Conservation (phyloP, 2,888 invertebrate genomes). For the Troides oblongomaculatus region DNA sequence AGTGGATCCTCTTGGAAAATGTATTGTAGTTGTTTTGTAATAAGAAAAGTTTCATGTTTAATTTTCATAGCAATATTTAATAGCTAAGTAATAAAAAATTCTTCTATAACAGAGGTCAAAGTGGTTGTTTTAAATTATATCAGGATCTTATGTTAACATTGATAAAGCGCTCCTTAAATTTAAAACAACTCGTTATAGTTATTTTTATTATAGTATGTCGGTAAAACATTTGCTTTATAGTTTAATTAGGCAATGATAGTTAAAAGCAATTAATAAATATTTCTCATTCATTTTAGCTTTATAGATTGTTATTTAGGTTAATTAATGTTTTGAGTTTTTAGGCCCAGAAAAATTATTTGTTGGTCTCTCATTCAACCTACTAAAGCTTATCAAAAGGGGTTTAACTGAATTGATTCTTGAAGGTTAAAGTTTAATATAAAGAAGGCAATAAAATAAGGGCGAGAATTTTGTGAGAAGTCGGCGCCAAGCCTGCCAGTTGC, state of each 20-base stretch:
- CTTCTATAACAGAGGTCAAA: neutral
- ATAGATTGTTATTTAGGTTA: neutral
- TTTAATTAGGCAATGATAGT: neutral
- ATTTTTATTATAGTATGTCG: neutral
- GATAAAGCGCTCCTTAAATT: neutral
- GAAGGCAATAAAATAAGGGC: constrained; percentile 77
- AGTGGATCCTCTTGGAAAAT: constrained; percentile 35
- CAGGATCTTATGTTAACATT: neutral
- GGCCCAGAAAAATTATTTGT: neutral
- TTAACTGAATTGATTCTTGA: constrained; percentile 58
- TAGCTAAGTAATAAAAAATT: neutral
- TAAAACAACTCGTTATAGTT: neutral
- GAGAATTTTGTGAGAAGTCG: constrained; percentile 72
- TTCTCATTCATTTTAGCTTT: neutral
- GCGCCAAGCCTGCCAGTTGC: constrained; percentile 73
- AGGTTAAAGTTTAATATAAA: constrained; percentile 72
- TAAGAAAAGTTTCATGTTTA: constrained; percentile 35
- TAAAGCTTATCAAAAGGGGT: constrained; percentile 48
- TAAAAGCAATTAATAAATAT: neutral
- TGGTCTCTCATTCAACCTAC: neutral
- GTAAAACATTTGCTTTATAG: neutral
- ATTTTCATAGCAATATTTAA: constrained; percentile 37
- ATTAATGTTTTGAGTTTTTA: neutral
- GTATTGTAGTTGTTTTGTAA: constrained; percentile 27
- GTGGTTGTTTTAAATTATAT: neutral